Base-by-base conservation (phyloP, 2,797 vertebrate species). In the Cyprinodon diabolis region DNA sequence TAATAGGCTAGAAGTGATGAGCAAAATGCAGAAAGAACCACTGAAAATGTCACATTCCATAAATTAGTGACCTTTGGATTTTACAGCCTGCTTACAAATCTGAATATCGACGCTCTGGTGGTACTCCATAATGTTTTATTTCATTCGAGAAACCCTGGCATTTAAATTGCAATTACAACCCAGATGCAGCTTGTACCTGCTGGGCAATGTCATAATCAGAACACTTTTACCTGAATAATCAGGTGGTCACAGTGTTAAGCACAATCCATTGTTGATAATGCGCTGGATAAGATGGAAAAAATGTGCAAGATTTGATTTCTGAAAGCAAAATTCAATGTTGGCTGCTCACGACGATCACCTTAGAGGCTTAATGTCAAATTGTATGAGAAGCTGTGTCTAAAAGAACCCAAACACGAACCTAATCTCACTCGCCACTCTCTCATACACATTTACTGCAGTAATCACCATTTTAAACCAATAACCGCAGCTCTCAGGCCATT, bases 101-200 rank as follows among this genome's bases (percentile, higher is more conserved):
- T 80, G 84, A 88, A 82, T 73, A 75, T 81, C 80, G 86, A 91
- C 85, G 79, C 69, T 81, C 80, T 74, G 81, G 76, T 85, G 72
- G 79, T 78, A 80, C 75, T 80, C 81, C 21, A 78, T 90, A 84
- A 87, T 82, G 83, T 87, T 90, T 90, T 85, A 88, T 88, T 89
- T 86, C 82, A 69, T 85, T 78, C 48, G n/a, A 84, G 76, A 82
- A 90, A 87, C 79, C 56, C 72, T 90, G 87, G 83, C 90, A 91
- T 94, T 93, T 92, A 87, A 90, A 86, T 79, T 71, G 77, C 78
- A 90, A 90, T 93, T 90, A 92, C 76, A 37, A 72, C 71, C 66
- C 65, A 76, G 71, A 87, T 66, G 75, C 68, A 80, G 71, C 60
- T 37, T 2, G 43, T 72, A 71, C 68, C 80, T 76, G 56, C 62